Conservation (phyloP, 2,797 vertebrate genomes). For the Phalanger gymnotis region DNA sequence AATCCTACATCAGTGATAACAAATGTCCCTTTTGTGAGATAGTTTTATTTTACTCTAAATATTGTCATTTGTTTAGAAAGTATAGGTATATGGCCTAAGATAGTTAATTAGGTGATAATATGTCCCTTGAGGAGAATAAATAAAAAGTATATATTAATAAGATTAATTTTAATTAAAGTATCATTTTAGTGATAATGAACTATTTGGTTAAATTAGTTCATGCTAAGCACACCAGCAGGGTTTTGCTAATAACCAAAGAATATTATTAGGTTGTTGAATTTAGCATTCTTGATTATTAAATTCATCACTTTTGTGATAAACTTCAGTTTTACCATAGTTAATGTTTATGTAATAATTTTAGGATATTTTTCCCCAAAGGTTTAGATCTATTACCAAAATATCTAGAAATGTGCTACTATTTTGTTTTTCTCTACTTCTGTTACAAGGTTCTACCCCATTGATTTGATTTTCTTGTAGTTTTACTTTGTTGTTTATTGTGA, state of each 20-base stretch:
- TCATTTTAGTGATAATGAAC: not conserved
- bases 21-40: not conserved
- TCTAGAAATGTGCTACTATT: not conserved
- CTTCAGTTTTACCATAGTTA: not conserved
- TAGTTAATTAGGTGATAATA: not conserved
- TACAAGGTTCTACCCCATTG: not conserved
- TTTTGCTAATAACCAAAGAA: not conserved
- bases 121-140: not conserved
- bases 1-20: not conserved
- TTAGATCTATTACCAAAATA: not conserved
- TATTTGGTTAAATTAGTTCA: not conserved
- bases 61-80: not conserved
- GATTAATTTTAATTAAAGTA: not conserved
- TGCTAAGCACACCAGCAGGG: not conserved
- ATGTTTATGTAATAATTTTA: not conserved
- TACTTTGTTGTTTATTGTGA: not conserved
- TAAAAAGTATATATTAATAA: not conserved
- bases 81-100: not conserved
- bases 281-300: not conserved
- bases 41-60: not conserved
- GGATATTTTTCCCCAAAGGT: not conserved
- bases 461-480: not conserved
- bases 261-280: not conserved
- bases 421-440: not conserved
- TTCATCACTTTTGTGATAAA: not conserved